phyloP scores from a whole-genome alignment of 2,113 vertebrate genomes.

The Hepsetus odoe region DNA sequence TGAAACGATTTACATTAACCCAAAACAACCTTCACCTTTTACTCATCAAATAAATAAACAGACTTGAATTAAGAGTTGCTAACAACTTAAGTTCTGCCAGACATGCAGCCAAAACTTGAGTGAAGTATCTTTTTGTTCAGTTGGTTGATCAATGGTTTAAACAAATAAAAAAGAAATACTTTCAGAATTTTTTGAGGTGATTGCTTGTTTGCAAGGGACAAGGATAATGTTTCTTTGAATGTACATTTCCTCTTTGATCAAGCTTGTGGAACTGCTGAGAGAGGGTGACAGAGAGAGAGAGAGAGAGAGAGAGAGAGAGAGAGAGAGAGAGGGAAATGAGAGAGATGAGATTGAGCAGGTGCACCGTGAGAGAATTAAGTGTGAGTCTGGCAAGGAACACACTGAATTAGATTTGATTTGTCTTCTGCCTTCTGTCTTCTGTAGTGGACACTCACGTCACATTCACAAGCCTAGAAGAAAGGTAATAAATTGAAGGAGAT shows the following conservation, averaged over 20 bases:
- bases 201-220: background rate
- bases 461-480: constrained; percentile 20
- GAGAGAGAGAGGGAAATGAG: background rate
- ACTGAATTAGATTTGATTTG: constrained; percentile 65
- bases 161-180: too few relatives aligned
- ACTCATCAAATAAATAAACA: too few relatives aligned
- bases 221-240: background rate
- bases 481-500: background rate
- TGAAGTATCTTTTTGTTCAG: too few relatives aligned
- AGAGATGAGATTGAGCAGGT: background rate
- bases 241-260: background rate
- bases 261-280: too few relatives aligned
- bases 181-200: too few relatives aligned
- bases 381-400: constrained; percentile 44
- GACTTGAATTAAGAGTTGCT: too few relatives aligned
- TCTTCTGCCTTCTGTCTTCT: constrained; percentile 60
- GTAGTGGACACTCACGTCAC: constrained; percentile 47
- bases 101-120: too few relatives aligned
- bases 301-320: background rate
- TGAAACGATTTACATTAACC: too few relatives aligned
- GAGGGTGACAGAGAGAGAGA: background rate
- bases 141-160: too few relatives aligned
- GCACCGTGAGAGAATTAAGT: constrained; percentile 12
- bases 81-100: too few relatives aligned
- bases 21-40: too few relatives aligned